These are phyloP conservation scores for Rutilus rutilus DNA, from an alignment of 2,113 vertebrate genomes.

Conservation along the genomic window DNA sequence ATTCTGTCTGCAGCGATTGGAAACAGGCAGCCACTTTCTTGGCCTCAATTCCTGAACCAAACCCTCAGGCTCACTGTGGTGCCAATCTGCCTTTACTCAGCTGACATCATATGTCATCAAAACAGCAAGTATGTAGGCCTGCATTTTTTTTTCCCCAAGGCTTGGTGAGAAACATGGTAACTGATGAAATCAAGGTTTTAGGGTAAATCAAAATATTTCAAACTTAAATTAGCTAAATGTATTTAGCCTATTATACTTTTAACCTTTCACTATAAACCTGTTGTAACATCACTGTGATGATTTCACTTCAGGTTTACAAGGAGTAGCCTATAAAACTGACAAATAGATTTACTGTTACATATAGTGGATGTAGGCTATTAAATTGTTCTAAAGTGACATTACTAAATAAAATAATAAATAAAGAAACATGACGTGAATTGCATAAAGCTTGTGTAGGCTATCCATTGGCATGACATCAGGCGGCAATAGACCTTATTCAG, in stretches of 20 bases:
- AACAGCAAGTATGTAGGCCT: not conserved
- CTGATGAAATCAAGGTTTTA: not conserved
- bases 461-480: not conserved
- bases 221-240: not conserved
- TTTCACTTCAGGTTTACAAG: not conserved
- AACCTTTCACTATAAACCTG: not conserved
- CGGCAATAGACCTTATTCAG: too few species aligned
- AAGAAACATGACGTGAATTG: not conserved
- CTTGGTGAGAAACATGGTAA: not conserved
- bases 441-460: not conserved
- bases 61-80: not conserved
- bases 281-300: not conserved
- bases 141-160: not conserved
- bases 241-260: not conserved
- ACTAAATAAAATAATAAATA: not conserved
- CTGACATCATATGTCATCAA: slow-evolving; percentile 16
- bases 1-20: not conserved
- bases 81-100: not conserved
- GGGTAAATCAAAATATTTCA: not conserved
- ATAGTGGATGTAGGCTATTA: not conserved
- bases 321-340: not conserved
- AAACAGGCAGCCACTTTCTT: slow-evolving; percentile 16
- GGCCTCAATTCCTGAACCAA: not conserved
- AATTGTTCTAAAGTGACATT: not conserved
- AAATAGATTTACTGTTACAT: not conserved